Evolutionary conservation across 92 coral and sea anemone species (phyloP).

Genomic region (Porites lobata): DNA sequence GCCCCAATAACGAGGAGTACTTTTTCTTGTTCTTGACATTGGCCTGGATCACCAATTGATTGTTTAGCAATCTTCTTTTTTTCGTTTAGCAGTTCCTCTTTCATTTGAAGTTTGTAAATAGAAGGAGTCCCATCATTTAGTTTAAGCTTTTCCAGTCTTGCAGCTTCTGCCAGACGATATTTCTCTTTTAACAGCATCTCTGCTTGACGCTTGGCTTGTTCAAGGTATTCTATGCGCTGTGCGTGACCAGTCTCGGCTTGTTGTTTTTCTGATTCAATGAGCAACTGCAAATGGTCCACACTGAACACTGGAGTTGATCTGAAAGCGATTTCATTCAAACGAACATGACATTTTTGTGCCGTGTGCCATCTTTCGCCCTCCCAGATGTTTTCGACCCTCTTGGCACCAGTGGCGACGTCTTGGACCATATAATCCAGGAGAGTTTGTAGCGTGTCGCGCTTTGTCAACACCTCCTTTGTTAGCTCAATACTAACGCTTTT

Average conservation of each 20-base stretch:
- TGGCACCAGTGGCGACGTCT: conserved; percentile 29
- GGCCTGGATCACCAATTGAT: too few species aligned
- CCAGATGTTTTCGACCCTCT: conserved; percentile 46
- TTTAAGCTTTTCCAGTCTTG: too few species aligned
- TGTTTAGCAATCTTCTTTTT: too few species aligned
- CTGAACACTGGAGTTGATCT: conserved; percentile 53
- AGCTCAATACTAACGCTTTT: too few species aligned
- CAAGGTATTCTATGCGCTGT: conserved; percentile 28
- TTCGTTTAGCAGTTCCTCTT: too few species aligned
- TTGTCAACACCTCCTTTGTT: conserved; percentile 48
- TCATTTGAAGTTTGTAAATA: too few species aligned
- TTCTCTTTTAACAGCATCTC: conserved; percentile 17
- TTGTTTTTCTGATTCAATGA: conserved; percentile 48
- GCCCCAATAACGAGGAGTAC: too few species aligned
- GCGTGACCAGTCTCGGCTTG: conserved; percentile 38
- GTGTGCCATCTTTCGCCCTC: too few species aligned
- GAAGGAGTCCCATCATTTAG: not conserved
- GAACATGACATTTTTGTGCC: conserved; percentile 3
- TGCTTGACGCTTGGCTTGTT: conserved; percentile 46
- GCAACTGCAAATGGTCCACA: conserved; percentile 43
- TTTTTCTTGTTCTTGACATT: too few species aligned
- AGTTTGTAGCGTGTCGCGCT: conserved; percentile 47
- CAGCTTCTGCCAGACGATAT: conserved; percentile 9
- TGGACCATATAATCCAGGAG: conserved; percentile 25
- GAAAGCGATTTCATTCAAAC: conserved; percentile 59